Percentiles rank a stretch among this genome's conserved stretches.
Evolutionary conservation across 1,140 invertebrate species (phyloP).

Genomic region (Aphidius gifuensis): DNA sequence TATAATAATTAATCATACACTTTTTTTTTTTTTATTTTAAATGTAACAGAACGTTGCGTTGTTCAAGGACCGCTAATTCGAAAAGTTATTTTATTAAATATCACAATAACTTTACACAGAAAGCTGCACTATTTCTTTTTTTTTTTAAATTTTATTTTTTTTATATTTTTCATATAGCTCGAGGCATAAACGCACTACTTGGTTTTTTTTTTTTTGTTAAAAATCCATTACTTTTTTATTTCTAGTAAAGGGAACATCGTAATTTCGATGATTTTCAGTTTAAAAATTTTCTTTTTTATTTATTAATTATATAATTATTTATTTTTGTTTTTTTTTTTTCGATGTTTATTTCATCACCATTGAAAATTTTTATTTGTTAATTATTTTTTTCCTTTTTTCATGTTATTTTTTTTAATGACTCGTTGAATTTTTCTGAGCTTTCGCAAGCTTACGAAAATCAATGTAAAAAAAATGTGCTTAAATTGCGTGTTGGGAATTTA

Average conservation of each 20-base stretch:
- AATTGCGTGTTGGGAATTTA: no score
- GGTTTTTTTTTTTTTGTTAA: background rate
- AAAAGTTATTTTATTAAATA: conserved; percentile 46
- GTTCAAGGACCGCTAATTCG: conserved; percentile 26
- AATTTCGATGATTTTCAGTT: no score
- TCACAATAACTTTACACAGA: conserved; percentile 52
- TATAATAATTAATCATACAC: background rate
- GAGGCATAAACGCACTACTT: conserved; percentile 10
- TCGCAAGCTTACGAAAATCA: no score
- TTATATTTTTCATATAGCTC: conserved; percentile 13
- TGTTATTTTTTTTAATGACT: no score
- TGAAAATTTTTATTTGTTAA: no score
- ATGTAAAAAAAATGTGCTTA: no score
- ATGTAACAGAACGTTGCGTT: conserved; percentile 23
- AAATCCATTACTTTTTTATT: conserved; percentile 7
- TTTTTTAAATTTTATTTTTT: conserved; percentile 29
- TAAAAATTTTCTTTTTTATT: conserved; percentile 2
- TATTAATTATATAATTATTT: background rate
- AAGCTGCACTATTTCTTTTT: conserved; percentile 41
- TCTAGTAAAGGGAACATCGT: background rate
- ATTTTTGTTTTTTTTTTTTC: no score
- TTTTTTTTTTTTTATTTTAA: conserved; percentile 13
- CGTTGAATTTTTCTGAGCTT: no score
- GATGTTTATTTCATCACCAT: background rate
- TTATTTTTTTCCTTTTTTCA: no score